Conservation (phyloP, 2,797 vertebrate species). For the Enoplosus armatus region DNA sequence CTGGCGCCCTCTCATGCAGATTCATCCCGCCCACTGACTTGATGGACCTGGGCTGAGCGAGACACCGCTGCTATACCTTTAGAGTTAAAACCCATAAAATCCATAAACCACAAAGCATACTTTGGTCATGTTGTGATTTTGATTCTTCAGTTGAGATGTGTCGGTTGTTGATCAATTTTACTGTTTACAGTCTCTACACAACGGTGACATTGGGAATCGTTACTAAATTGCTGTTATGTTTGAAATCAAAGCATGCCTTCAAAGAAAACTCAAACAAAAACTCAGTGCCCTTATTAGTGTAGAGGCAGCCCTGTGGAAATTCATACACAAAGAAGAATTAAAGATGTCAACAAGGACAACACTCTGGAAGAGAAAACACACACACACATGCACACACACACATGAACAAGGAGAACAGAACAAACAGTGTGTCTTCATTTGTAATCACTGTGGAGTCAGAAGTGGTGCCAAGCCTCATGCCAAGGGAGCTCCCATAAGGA, state of each 20-base stretch:
- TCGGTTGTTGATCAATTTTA: neutral
- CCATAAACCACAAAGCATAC: neutral
- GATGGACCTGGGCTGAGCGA: neutral
- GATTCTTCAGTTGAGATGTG: neutral
- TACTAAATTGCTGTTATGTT: neutral
- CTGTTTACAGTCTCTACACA: neutral
- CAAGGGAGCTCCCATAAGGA: constrained; percentile 65
- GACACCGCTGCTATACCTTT: neutral
- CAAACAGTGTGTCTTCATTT: constrained; percentile 77
- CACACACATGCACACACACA: constrained; percentile 39
- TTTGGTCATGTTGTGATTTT: neutral
- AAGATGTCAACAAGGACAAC: constrained; percentile 46
- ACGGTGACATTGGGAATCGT: neutral
- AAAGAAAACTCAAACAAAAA: neutral
- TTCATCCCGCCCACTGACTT: neutral
- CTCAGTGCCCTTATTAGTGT: neutral
- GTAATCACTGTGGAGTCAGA: constrained; percentile 66
- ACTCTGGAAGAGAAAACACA: constrained; percentile 40
- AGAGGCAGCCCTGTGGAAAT: neutral
- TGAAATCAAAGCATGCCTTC: constrained; percentile 9
- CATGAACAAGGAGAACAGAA: constrained; percentile 54
- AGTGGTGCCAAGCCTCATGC: constrained; percentile 67
- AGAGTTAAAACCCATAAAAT: neutral
- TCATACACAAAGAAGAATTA: constrained; percentile 28
- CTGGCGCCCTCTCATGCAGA: neutral